Conservation (phyloP, 2,888 invertebrate genomes). For the Macrophya alboannulata region DNA sequence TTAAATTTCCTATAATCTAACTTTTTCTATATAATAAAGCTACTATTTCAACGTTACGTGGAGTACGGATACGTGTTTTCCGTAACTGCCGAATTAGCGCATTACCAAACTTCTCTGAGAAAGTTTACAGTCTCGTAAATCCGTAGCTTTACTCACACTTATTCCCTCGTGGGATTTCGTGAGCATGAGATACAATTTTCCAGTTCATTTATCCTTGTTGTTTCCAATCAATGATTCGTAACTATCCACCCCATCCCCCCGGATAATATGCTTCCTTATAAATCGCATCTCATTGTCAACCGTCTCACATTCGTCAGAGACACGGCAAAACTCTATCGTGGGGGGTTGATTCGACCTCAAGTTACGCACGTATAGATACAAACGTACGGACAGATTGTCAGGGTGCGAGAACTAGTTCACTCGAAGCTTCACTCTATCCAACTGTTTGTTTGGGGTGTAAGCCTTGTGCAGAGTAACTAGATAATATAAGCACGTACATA, state of each 20-base stretch:
- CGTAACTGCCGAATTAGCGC: slow-evolving; percentile 74
- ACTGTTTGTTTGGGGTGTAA: slow-evolving; percentile 74
- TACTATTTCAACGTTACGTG: slow-evolving; percentile 68
- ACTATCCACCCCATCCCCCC: neutral
- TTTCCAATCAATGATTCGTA: neutral
- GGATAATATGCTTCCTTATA: neutral
- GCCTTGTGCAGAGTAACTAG: slow-evolving; percentile 70
- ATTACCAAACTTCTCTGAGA: slow-evolving; percentile 77
- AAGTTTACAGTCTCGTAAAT: slow-evolving; percentile 63
- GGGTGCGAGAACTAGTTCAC: slow-evolving; percentile 49
- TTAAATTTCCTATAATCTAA: slow-evolving; percentile 49
- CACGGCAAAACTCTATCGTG: neutral
- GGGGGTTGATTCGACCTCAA: slow-evolving; percentile 16
- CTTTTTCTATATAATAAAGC: slow-evolving; percentile 35
- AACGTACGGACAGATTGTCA: slow-evolving; percentile 48
- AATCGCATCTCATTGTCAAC: slow-evolving; percentile 12
- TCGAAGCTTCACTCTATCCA: slow-evolving; percentile 64
- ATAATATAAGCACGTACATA: slow-evolving; percentile 70
- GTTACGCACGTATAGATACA: slow-evolving; percentile 45
- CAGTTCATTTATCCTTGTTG: neutral
- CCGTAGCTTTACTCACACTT: slow-evolving; percentile 20
- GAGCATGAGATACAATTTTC: neutral
- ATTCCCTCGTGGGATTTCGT: neutral
- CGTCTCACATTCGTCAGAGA: slow-evolving; percentile 20
- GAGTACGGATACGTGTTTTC: slow-evolving; percentile 70